Evolutionary conservation across 2,797 vertebrate genomes (phyloP), one percentile per base, ranked within the genome.

Genomic region (Zalophus californianus): DNA sequence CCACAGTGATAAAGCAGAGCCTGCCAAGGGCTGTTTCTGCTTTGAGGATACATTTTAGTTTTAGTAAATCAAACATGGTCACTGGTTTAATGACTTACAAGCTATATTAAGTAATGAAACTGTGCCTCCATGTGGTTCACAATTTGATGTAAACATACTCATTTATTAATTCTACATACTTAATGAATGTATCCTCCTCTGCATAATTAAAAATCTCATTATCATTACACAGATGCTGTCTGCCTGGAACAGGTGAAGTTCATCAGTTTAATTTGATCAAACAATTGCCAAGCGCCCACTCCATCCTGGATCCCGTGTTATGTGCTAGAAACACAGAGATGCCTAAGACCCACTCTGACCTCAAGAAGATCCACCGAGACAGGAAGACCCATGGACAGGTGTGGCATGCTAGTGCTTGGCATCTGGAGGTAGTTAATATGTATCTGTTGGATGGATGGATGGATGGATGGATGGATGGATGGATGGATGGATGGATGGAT

Each of bases 191-290:
- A 35, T 83, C 80, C n/a, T 25, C 77, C 70, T 75, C 56, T 78
- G 14, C 72, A 78, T 92, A 92, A 97, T 97, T 95, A 97, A 78
- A 83, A 97, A 75, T 10, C 20, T 96, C 93, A 88, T 95, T 96
- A 90, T 91, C 78, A 58, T 80, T 96, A 84, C 54, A 86, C 87
- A 97, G 97, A 89, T 89, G 96, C 72, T 73, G 56, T 62, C 78
- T 90, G 84, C 86, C 75, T 86, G 73, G 54, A 93, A 90, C 44
- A 96, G 95, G 91, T 91, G 94, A 97, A 73, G 52, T 41, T 93
- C 72, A 73, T 92, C 60, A 72, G 15, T 90, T 97, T 88, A 88
- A 92, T 96, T 66, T 41, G 35, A 60, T 84, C 86, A 27, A 85
- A 25, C 48, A 35, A 3, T 84, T 90, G 75, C 18, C 41, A 41